Conservation (phyloP, 2,797 vertebrate genomes). For the Bucorvus abyssinicus region DNA sequence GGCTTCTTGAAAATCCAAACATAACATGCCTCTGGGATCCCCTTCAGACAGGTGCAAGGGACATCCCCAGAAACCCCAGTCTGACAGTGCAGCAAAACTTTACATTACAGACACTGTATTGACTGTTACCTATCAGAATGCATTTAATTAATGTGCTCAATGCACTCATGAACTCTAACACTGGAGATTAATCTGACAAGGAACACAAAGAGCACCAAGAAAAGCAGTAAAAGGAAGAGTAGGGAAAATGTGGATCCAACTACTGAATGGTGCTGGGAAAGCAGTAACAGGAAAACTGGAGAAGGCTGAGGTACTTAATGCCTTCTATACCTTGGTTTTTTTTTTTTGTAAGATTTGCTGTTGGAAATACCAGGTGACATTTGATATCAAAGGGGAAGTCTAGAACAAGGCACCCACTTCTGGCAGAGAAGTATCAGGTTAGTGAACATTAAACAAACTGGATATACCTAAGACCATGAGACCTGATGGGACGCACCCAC, state of each 20-base stretch:
- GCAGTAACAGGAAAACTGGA: neutral
- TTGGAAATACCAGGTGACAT: neutral
- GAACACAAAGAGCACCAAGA: neutral
- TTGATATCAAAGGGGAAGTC: neutral
- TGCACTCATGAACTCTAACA: neutral
- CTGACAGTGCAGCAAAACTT: neutral
- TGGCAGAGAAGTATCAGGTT: neutral
- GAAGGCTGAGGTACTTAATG: too few relatives aligned
- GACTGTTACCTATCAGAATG: neutral
- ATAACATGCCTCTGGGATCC: neutral
- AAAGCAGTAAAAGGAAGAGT: neutral
- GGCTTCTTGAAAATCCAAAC: neutral
- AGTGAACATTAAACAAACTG: neutral
- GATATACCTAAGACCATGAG: neutral
- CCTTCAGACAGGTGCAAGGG: neutral
- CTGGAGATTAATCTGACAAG: neutral
- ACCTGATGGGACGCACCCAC: neutral
- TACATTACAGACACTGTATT: neutral
- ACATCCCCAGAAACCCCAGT: neutral
- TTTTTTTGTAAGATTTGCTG: neutral
- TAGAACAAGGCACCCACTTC: neutral
- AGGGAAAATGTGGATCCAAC: neutral
- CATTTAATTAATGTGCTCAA: neutral
- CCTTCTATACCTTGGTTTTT: neutral
- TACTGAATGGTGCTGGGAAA: neutral